phyloP scores from a whole-genome alignment of 2,888 invertebrate species.

The Aphrophora alni region DNA sequence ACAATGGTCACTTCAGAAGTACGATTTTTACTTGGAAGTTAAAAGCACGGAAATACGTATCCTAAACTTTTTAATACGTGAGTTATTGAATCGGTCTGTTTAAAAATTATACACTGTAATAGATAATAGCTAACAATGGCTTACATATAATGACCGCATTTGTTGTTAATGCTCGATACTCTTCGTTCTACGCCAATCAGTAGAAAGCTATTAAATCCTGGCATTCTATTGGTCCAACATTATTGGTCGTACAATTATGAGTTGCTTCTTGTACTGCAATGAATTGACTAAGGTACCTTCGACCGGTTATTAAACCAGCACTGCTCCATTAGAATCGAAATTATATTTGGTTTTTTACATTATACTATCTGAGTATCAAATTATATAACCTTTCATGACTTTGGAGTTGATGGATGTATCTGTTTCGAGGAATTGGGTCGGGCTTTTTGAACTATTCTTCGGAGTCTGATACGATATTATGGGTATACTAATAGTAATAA shows the following conservation, averaged over 20 bases:
- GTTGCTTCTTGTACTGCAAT: constrained; percentile 17
- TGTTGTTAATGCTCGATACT: constrained; percentile 24
- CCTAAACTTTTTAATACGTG: not conserved
- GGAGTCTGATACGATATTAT: no score
- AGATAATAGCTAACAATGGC: constrained; percentile 23
- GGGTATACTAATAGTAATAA: no score
- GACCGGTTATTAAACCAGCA: constrained; percentile 24
- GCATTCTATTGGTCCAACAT: constrained; percentile 35
- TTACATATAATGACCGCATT: constrained; percentile 3
- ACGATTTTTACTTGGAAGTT: no score
- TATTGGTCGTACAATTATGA: constrained; percentile 37
- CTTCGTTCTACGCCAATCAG: constrained; percentile 18
- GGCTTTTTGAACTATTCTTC: no score
- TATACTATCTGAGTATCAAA: not conserved
- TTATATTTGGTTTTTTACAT: constrained; percentile 6
- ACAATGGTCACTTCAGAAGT: no score
- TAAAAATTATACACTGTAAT: not conserved
- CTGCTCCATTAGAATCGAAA: constrained; percentile 29
- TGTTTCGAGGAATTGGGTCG: no score
- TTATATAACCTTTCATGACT: not conserved
- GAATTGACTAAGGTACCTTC: constrained; percentile 29
- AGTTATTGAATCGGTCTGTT: not conserved
- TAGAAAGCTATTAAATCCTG: constrained; percentile 34
- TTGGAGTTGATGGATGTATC: no score
- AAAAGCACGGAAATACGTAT: no score